A percentile compares a stretch with the other conserved stretches of the same genome.
Conservation (phyloP, 2,888 invertebrate genomes). For the Eledone cirrhosa region DNA sequence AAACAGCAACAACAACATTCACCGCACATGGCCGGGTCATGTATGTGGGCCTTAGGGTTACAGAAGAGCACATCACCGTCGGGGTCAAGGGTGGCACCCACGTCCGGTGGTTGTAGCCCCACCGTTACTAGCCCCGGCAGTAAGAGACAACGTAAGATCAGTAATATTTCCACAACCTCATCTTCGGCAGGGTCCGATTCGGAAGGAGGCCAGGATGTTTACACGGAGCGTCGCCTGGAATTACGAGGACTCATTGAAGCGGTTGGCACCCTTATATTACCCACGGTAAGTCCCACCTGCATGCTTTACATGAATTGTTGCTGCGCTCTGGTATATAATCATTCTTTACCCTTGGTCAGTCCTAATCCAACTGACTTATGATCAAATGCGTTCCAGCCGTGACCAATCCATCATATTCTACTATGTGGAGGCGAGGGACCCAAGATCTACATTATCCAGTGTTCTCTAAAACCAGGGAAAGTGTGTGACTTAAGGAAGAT, state of each 20-base stretch:
- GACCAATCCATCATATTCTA: too few relatives aligned
- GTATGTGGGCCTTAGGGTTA: too few relatives aligned
- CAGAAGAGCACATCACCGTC: background rate
- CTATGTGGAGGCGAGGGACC: background rate
- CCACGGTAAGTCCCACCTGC: constrained; percentile 48
- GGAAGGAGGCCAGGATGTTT: constrained; percentile 34
- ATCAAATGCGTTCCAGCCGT: too few relatives aligned
- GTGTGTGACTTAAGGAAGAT: too few relatives aligned
- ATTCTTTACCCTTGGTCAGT: too few relatives aligned
- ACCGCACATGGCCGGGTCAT: background rate
- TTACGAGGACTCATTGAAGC: constrained; percentile 53
- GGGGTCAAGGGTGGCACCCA: background rate
- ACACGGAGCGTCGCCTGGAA: constrained; percentile 48
- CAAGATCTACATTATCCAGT: background rate
- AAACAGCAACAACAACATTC: background rate
- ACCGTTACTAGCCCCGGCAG: constrained; percentile 11
- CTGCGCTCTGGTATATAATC: too few relatives aligned
- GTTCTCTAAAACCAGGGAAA: too few relatives aligned
- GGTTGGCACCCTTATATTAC: constrained; percentile 56
- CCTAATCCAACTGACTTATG: too few relatives aligned
- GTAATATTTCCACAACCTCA: constrained; percentile 50
- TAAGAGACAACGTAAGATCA: constrained; percentile 42
- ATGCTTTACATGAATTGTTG: too few relatives aligned
- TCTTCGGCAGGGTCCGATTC: constrained; percentile 49
- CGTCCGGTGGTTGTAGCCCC: background rate